A percentile compares a stretch with the other conserved stretches of the same genome.
Conservation (phyloP, 1,140 invertebrate species). For the Lucilia sericata region DNA sequence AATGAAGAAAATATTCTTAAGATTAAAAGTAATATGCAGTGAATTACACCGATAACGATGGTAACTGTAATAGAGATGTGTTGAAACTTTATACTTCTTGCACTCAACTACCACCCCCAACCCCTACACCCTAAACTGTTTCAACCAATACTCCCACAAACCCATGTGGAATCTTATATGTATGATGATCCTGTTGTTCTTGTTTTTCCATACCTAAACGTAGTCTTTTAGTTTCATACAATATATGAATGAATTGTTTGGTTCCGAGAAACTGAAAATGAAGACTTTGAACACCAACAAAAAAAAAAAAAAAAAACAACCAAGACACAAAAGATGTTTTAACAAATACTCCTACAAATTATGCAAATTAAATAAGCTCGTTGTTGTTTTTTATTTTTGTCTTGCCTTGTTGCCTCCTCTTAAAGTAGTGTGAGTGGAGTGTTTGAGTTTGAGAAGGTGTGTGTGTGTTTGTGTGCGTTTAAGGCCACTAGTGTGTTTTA, state of each 20-base stretch:
- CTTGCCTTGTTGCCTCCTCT: background rate
- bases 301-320: background rate
- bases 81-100: background rate
- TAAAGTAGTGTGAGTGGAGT: background rate
- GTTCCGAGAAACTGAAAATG: too few species aligned
- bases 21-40: conserved; percentile 38
- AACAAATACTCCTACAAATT: conserved; percentile 40
- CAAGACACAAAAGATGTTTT: conserved; percentile 4
- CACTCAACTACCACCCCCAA: background rate
- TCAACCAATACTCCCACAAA: too few species aligned
- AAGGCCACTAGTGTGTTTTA: conserved; percentile 1
- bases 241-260: too few species aligned
- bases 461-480: background rate
- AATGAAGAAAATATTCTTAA: conserved; percentile 23
- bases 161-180: too few species aligned
- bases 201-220: too few species aligned
- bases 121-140: background rate
- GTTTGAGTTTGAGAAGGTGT: too few species aligned
- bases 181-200: too few species aligned
- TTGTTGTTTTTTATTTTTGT: background rate
- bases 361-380: conserved; percentile 42
- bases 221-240: too few species aligned
- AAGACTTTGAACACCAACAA: too few species aligned
- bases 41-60: conserved; percentile 40
- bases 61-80: conserved; percentile 34